Evolutionary conservation across 2,113 vertebrate genomes (phyloP), one percentile per base, ranked within the genome.

Genomic region (Microtus oregoni): DNA sequence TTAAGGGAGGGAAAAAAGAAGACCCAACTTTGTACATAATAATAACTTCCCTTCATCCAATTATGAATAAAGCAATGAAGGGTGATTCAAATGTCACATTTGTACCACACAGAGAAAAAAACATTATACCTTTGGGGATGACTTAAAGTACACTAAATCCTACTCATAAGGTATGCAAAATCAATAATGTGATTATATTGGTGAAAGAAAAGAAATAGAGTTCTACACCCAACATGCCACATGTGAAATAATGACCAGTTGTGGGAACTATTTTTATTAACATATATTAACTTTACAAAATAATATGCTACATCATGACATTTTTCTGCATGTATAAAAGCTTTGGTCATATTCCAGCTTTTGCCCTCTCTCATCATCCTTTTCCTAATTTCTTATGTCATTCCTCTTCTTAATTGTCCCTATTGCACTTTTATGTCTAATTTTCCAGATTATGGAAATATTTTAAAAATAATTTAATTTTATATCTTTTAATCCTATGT

Each of bases 121-220:
- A 50, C 1, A 58, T 58, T 35, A 24, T 7, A 72, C 12, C 35
- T 32, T 32, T 35, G 63, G 12, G 22, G 38, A 28, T 14, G 38
- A 28, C 19, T 44, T 8, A 1, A 7, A 20, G 38, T 32, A 63
- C n/a, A 38, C 55, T 30, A 20, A 2, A 86, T 78, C 47, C 7
- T n/a, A 12, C 20, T 35, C 35, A 14, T 0, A 17, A 3, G 3
- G 1, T 11, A 0, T 3, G 3, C 7, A 35, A 63, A 86, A 58
- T 30, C 35, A 17, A 0, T 5, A 9, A 9, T 0, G 5, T 10
- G 3, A 28, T 38, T 61, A 32, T 67, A 47, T 67, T 44, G 44
- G 41, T 73, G 22, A n/a, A 73, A 55, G 32, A 68, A 70, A 81
- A 17, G 35, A 12, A 38, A 3, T 1, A 26, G 15, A 32, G 26